Evolutionary conservation across 2,113 vertebrate genomes (phyloP), one percentile per base, ranked within the genome.

Genomic region (Spea bombifrons): DNA sequence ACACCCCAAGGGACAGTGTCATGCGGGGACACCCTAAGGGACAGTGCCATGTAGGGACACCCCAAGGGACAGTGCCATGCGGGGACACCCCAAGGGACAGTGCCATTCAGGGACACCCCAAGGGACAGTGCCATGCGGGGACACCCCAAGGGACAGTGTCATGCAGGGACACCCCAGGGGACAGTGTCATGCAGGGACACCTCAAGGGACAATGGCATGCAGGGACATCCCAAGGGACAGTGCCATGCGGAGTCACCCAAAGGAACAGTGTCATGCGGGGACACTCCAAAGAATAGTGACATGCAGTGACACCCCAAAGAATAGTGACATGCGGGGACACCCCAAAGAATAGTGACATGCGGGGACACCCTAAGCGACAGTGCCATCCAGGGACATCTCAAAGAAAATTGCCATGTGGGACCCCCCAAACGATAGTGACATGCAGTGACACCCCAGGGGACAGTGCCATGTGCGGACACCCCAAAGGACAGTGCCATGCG

Each of bases 171-270:
- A 16, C 47, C 47, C 48, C n/a, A n/a, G 52, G n/a, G 7, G 48
- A 52, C 64, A 8, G 6, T n/a, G 13, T 45, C 48, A 75, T 17
- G 50, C 3, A 66, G 46, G 72, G 59, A 73, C 15, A 73, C 30
- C 59, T 57, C n/a, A n/a, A 17, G 55, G 5, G 46, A 49, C 15
- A 73, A 16, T 13, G 59, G 12, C 15, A 50, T 47, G 43, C 10
- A 50, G 59, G 59, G 73, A 50, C n/a, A 69, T 61, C 59, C 13
- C 12, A 45, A 61, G 67, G 16, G 15, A 77, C 57, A 52, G 6
- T 46, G 16, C 43, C 4, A 48, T 16, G 44, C 12, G 50, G 55
- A 47, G 47, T 4, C 30, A 55, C 49, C 13, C 13, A 10, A 0
- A 17, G 9, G 13, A 7, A 53, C 49, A 49, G 45, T 13, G 15